Evolutionary conservation across 2,797 vertebrate genomes (phyloP), one percentile per base, ranked within the genome.

Genomic region (Chromobotia macracanthus): DNA sequence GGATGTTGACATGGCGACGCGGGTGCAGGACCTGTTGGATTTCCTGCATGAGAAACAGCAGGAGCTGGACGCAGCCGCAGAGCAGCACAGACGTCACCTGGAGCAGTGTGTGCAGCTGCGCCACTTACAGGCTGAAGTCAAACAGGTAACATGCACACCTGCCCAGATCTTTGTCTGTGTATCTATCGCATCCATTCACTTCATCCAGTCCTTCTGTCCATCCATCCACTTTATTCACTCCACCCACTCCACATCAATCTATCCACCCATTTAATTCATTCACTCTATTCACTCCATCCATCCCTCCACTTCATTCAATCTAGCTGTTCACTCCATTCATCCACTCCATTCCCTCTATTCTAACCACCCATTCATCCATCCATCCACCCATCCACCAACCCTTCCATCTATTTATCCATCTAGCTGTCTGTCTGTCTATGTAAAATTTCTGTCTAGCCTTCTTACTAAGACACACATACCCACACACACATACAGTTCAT

Each of bases 1-100:
- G 61, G 98, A 99, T 0, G 97, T 99, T 53, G 97, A 99, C 89
- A 99, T 99, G 97, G 96, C 97, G 3, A 98, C 97, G 0, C 93
- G 98, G 0, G 97, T 99, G 2, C 98, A 99, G 91, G 97, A 99
- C 87, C 90, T 99, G 86, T 87, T 99, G 84, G 98, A 99, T 89
- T 99, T 99, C 87, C 96, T 99, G 19, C 97, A 98, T 0, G 97
- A 99, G 89, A 99, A 99, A 90, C 98, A 99, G 89, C 98, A 99
- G 92, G 97, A 99, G 89, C 86, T 99, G 93, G 98, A 99, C 5
- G 19, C 97, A 44, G 96, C 95, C 0, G 96, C 96, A 0, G 98
- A 99, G 79, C 97, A 99, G 87, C 97, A 99, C 85, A 92, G 98
- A 65, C 95, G 97, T 71, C 97, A 98, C 88, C 89, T 99, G 92